Conservation (phyloP, 1,140 invertebrate genomes). For the Elymnias hypermnestra region DNA sequence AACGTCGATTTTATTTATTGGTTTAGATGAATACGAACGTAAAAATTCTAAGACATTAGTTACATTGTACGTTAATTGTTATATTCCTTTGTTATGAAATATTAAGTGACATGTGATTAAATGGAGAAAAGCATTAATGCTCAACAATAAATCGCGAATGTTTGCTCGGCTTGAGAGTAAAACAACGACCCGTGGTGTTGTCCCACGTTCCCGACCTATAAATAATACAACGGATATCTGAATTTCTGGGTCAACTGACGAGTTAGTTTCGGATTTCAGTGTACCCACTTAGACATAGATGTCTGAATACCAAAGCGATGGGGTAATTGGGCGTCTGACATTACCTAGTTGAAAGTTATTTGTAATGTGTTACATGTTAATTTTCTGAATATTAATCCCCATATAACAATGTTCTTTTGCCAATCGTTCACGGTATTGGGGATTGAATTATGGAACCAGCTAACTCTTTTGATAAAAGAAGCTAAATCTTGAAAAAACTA, state of each 20-base stretch:
- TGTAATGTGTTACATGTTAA: neutral
- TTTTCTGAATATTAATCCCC: no score
- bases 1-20: no score
- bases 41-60: no score
- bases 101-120: no score
- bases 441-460: no score
- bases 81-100: no score
- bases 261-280: slow-evolving; percentile 1
- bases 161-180: slow-evolving; percentile 6
- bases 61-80: no score
- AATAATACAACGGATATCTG: slow-evolving; percentile 23
- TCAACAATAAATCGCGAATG: slow-evolving; percentile 7
- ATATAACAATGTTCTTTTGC: no score
- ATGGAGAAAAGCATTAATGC: slow-evolving; percentile 1
- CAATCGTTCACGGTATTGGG: no score
- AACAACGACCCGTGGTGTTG: slow-evolving; percentile 6
- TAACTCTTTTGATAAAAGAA: no score
- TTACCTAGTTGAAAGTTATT: neutral
- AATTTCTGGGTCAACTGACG: slow-evolving; percentile 18
- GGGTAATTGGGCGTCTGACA: neutral
- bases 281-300: neutral
- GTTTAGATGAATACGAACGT: no score
- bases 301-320: slow-evolving; percentile 11
- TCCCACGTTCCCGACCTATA: slow-evolving; percentile 10
- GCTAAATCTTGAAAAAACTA: no score